Evolutionary conservation across 2,113 vertebrate genomes (phyloP).

Genomic region (Dolichallabes microphthalmus): DNA sequence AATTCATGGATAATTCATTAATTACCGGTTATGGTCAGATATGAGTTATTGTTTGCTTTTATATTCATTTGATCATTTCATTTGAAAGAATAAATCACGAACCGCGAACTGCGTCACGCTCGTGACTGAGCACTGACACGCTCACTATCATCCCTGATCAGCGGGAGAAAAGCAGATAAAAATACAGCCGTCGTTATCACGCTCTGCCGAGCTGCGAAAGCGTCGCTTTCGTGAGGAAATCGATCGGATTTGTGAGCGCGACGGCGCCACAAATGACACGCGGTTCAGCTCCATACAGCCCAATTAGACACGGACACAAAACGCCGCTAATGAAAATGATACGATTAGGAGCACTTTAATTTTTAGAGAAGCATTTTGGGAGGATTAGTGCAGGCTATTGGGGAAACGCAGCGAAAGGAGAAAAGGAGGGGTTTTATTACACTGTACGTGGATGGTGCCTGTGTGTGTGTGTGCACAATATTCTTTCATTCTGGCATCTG

Average conservation of each 20-base stretch:
- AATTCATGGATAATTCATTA: neutral
- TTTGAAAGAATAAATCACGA: neutral
- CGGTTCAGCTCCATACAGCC: slow-evolving; percentile 8
- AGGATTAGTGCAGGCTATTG: slow-evolving; percentile 33
- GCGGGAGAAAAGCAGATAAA: neutral
- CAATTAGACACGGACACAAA: slow-evolving; percentile 11
- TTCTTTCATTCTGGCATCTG: slow-evolving; percentile 31
- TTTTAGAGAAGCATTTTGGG: slow-evolving; percentile 37
- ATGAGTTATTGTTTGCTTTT: neutral
- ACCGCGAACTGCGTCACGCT: neutral
- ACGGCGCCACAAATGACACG: neutral
- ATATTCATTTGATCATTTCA: no score
- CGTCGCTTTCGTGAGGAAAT: slow-evolving; percentile 5
- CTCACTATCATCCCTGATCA: neutral
- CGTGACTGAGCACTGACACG: neutral
- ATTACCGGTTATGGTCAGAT: neutral
- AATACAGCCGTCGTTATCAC: slow-evolving; percentile 1
- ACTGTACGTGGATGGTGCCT: neutral
- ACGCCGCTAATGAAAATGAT: slow-evolving; percentile 28
- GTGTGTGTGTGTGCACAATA: slow-evolving; percentile 5
- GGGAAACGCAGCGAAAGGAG: neutral
- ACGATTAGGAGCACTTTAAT: slow-evolving; percentile 43
- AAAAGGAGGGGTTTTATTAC: neutral
- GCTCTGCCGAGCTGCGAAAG: neutral
- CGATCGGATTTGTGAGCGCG: neutral